These are phyloP conservation scores for Ormyrus labotus DNA, from an alignment of 2,888 invertebrate species.

Conservation along the genomic window DNA sequence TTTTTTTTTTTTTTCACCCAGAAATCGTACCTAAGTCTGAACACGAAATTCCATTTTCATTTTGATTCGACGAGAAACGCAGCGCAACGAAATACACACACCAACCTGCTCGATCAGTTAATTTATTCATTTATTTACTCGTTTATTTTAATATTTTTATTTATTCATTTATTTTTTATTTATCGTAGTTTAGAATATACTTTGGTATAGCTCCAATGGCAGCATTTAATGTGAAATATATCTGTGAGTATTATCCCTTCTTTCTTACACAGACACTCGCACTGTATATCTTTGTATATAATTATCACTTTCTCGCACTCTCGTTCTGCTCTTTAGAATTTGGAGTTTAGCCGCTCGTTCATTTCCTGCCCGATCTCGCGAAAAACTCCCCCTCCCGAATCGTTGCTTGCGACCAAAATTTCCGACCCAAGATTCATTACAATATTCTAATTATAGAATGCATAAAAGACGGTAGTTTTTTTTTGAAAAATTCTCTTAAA, in stretches of 20 bases:
- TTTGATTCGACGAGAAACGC: slow-evolving; percentile 64
- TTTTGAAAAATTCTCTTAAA: too few species aligned
- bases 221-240: slow-evolving; percentile 72
- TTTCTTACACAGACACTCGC: slow-evolving; percentile 10
- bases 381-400: too few species aligned
- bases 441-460: too few species aligned
- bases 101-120: not conserved
- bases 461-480: too few species aligned
- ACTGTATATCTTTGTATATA: not conserved
- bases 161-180: slow-evolving; percentile 60
- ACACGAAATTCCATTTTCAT: slow-evolving; percentile 42
- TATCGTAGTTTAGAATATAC: slow-evolving; percentile 73
- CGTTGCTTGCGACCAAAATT: too few species aligned
- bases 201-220: slow-evolving; percentile 71
- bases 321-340: slow-evolving; percentile 37
- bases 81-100: slow-evolving; percentile 18
- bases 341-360: slow-evolving; percentile 21
- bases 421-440: too few species aligned
- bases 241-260: slow-evolving; percentile 57
- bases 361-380: not conserved
- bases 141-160: slow-evolving; percentile 56
- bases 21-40: slow-evolving; percentile 32
- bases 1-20: not conserved
- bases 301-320: slow-evolving; percentile 3
- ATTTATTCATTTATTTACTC: slow-evolving; percentile 50